These are phyloP conservation scores for Panulirus ornatus DNA, from an alignment of 1,140 invertebrate genomes.

Conservation along the genomic window DNA sequence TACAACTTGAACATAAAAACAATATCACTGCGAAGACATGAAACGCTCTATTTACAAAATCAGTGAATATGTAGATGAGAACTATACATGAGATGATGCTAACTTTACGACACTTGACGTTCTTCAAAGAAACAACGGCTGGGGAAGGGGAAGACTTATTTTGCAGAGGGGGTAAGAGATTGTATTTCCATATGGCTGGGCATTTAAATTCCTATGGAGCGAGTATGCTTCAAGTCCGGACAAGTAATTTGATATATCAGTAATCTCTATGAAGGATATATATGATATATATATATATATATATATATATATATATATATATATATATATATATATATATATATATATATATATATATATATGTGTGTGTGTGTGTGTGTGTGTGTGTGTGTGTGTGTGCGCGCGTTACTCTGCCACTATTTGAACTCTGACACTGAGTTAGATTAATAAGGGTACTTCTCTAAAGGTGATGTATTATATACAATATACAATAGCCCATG, in stretches of 20 bases:
- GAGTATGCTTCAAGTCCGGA: not conserved
- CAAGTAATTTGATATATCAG: not conserved
- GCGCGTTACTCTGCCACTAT: not conserved
- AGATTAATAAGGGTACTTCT: not conserved
- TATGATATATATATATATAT: not conserved
- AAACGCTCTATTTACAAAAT: not conserved
- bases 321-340: conserved; percentile 9
- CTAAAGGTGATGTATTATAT: not conserved
- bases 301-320: not conserved
- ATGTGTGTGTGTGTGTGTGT: conserved; percentile 6
- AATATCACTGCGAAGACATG: too few species aligned
- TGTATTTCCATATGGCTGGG: not conserved
- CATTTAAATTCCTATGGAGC: not conserved
- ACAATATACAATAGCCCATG: not conserved
- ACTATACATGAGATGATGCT: not conserved
- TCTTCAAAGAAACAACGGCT: not conserved
- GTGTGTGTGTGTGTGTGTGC: conserved; percentile 15
- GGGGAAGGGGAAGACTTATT: too few species aligned
- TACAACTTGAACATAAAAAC: too few species aligned
- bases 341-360: conserved; percentile 16
- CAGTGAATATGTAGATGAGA: not conserved
- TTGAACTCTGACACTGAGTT: not conserved
- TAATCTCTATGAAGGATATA: too few species aligned
- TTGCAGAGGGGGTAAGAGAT: too few species aligned
- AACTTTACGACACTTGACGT: not conserved